A percentile compares a stretch with the other conserved stretches of the same genome.
Evolutionary conservation across 2,113 vertebrate genomes (phyloP).

Genomic region (Oophaga pumilio): DNA sequence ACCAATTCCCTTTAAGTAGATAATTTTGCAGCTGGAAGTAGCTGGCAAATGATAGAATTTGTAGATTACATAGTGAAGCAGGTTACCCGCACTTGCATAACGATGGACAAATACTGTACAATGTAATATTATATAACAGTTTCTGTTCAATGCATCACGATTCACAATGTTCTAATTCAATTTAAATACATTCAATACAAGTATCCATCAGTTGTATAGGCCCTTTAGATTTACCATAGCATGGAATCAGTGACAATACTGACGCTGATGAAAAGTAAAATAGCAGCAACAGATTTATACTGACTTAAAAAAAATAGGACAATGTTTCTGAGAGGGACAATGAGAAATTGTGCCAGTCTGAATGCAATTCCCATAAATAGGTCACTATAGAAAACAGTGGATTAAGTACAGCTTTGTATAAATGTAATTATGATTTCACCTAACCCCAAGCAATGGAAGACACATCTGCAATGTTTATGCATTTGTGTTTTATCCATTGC

Average conservation of each 20-base stretch:
- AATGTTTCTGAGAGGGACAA: constrained; percentile 16
- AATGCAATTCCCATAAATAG: constrained; percentile 47
- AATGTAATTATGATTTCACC: constrained; percentile 43
- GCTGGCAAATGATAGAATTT: constrained; percentile 4
- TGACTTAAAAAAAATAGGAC: constrained; percentile 29
- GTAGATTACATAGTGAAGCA: background rate
- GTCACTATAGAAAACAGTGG: constrained; percentile 51
- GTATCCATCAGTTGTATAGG: background rate
- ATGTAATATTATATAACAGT: background rate
- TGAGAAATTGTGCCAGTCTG: constrained; percentile 36
- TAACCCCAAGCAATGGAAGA: constrained; percentile 43
- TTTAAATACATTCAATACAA: background rate
- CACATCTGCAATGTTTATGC: constrained; percentile 16
- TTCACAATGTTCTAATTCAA: background rate
- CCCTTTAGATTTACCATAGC: background rate
- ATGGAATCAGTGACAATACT: background rate
- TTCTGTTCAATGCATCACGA: background rate
- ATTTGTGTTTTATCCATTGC: constrained; percentile 15
- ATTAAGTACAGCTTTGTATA: constrained; percentile 54
- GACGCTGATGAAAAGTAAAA: background rate
- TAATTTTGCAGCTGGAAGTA: background rate
- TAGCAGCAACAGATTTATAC: background rate
- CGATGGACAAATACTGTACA: background rate
- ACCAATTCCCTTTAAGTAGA: background rate
- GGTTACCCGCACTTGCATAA: background rate